Evolutionary conservation across 2,113 vertebrate genomes (phyloP).

Genomic region (Pteruthius melanotis): DNA sequence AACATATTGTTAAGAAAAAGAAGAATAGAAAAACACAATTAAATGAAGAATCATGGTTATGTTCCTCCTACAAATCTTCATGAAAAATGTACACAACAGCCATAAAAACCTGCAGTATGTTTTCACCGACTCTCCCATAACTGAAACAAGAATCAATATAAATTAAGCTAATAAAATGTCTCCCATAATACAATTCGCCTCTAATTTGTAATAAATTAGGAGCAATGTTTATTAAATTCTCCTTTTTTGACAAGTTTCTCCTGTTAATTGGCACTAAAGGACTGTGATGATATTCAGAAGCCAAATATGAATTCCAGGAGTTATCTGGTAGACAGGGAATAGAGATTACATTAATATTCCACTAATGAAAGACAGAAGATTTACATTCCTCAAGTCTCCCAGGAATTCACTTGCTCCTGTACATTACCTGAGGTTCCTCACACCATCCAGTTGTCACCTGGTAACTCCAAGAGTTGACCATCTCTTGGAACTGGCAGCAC

Average conservation of each 20-base stretch:
- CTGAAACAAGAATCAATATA: background rate
- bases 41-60: background rate
- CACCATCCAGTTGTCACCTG: background rate
- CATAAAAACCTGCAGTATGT: background rate
- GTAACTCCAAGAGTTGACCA: background rate
- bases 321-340: background rate
- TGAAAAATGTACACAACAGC: background rate
- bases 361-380: accelerated
- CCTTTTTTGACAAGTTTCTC: background rate
- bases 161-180: background rate
- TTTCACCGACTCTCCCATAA: background rate
- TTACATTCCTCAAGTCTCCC: background rate
- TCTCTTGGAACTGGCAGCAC: background rate
- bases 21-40: background rate
- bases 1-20: background rate
- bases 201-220: background rate
- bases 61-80: background rate
- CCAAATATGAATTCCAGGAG: background rate
- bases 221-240: background rate
- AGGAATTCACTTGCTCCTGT: background rate
- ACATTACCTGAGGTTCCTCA: background rate
- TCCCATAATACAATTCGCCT: background rate
- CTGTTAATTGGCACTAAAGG: background rate
- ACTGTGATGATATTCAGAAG: background rate
- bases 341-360: background rate